phyloP scores from a whole-genome alignment of 2,888 invertebrate species.

The Drosophila rubida region DNA sequence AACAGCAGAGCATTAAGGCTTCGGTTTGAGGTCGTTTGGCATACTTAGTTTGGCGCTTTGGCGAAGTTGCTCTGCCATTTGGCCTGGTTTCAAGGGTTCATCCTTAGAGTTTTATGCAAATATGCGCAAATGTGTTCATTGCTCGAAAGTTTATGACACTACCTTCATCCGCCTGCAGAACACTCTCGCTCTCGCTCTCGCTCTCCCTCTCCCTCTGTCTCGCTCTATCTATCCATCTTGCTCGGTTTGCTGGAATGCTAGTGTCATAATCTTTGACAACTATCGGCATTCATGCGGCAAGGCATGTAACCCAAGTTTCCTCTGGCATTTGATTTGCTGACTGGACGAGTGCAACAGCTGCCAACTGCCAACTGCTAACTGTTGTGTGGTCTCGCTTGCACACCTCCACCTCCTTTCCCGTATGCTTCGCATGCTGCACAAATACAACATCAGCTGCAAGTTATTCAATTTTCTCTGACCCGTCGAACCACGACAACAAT shows the following conservation, averaged over 20 bases:
- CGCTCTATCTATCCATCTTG: not conserved
- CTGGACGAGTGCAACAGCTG: conserved; percentile 62
- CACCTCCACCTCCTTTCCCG: conserved; percentile 9
- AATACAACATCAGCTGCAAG: conserved; percentile 22
- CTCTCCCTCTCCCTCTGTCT: not conserved
- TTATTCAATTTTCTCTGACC: conserved; percentile 25
- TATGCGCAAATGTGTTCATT: conserved; percentile 78
- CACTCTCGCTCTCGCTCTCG: not conserved
- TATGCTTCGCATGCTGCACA: conserved; percentile 20
- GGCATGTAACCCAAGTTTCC: conserved; percentile 21
- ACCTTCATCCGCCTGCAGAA: not conserved
- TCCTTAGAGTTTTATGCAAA: conserved; percentile 73
- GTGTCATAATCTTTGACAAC: conserved; percentile 81
- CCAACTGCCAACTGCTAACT: conserved; percentile 31
- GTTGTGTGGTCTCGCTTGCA: conserved; percentile 22
- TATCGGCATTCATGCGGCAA: conserved; percentile 73
- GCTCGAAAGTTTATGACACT: conserved; percentile 66
- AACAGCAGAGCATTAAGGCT: conserved; percentile 13
- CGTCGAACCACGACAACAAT: conserved; percentile 6
- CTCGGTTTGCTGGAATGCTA: conserved; percentile 25
- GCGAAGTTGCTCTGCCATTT: conserved; percentile 39
- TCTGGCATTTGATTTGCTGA: conserved; percentile 72
- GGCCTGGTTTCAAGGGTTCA: conserved; percentile 43
- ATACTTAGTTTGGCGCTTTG: not conserved
- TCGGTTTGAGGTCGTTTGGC: not conserved